Evolutionary conservation across 2,888 invertebrate genomes (phyloP).

Genomic region (Lithodes maja): DNA sequence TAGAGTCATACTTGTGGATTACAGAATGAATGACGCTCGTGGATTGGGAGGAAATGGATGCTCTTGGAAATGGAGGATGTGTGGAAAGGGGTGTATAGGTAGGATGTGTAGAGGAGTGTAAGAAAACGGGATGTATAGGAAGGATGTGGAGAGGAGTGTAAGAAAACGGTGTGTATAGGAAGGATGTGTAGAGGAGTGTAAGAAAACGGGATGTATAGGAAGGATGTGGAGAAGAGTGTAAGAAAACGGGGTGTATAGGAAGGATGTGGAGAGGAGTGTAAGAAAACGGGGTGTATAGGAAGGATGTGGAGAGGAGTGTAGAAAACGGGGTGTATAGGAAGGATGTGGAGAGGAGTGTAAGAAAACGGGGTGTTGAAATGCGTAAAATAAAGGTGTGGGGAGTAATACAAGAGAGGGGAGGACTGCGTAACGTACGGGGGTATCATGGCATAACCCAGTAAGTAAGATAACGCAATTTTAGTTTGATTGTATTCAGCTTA

Average conservation of each 20-base stretch:
- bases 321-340: too few relatives aligned
- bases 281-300: not conserved
- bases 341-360: not conserved
- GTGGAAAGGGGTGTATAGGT: not conserved
- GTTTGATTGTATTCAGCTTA: too few relatives aligned
- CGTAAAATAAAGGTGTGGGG: too few relatives aligned
- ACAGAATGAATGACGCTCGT: not conserved
- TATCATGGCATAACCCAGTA: too few relatives aligned
- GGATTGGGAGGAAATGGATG: not conserved
- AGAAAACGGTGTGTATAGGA: not conserved
- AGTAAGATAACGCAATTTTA: too few relatives aligned
- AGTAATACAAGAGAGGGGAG: too few relatives aligned
- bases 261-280: not conserved
- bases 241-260: not conserved
- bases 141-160: not conserved
- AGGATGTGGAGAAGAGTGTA: too few relatives aligned
- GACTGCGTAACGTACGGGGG: too few relatives aligned
- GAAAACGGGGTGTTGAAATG: not conserved
- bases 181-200: not conserved
- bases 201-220: not conserved
- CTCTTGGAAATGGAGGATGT: not conserved
- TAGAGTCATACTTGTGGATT: too few relatives aligned
- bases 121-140: not conserved
- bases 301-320: too few relatives aligned
- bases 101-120: not conserved